Evolutionary conservation across 2,888 invertebrate species (phyloP).

Genomic region (Bhutanitis thaidina): DNA sequence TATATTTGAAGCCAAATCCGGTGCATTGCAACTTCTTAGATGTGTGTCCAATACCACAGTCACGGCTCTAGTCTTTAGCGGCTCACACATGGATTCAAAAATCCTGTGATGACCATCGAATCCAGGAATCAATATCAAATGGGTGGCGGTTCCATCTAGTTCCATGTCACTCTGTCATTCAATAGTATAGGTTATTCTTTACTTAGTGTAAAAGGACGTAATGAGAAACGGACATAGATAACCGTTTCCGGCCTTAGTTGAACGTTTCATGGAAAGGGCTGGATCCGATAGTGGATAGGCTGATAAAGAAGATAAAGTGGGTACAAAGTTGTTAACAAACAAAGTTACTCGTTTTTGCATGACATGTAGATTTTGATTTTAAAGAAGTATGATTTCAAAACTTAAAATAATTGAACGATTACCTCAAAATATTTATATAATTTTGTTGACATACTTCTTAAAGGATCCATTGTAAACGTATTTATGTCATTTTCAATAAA

Average conservation of each 20-base stretch:
- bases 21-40: not conserved
- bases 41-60: not conserved
- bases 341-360: too few species aligned
- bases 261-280: too few species aligned
- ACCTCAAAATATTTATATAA: not conserved
- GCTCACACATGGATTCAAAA: constrained; percentile 26
- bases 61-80: not conserved
- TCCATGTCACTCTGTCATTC: constrained; percentile 19
- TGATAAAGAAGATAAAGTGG: too few species aligned
- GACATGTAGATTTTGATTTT: too few species aligned
- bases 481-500: not conserved
- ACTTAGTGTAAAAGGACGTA: too few species aligned
- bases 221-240: too few species aligned
- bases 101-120: constrained; percentile 48
- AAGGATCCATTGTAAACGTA: not conserved
- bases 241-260: too few species aligned
- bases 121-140: constrained; percentile 47
- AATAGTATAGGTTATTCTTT: too few species aligned
- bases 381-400: too few species aligned
- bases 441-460: constrained; percentile 1
- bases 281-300: too few species aligned
- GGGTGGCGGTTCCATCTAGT: constrained; percentile 33
- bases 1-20: not conserved
- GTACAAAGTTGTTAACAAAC: too few species aligned
- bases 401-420: too few species aligned